Conservation (phyloP, 2,797 vertebrate genomes). For the Esox lucius region DNA sequence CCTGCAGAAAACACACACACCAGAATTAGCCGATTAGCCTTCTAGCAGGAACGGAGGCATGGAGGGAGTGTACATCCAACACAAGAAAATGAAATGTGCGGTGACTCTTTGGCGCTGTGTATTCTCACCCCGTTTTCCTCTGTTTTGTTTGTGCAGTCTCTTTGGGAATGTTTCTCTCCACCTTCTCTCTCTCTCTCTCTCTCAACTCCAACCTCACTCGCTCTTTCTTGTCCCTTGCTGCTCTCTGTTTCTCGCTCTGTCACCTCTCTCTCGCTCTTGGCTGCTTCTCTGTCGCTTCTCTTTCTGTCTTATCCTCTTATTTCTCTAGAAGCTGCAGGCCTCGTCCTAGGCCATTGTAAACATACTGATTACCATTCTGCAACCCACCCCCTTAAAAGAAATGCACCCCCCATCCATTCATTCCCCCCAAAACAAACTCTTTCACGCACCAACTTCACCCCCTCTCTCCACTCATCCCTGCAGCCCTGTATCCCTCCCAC, state of each 20-base stretch:
- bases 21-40: conserved; percentile 24
- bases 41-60: not conserved
- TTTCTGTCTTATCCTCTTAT: conserved; percentile 25
- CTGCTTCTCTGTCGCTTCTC: conserved; percentile 21
- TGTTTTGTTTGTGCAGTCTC: not conserved
- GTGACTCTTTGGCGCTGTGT: conserved; percentile 26
- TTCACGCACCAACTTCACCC: conserved; percentile 32
- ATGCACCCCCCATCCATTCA: conserved; percentile 53
- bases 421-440: conserved; percentile 62
- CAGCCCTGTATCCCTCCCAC: conserved; percentile 34
- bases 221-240: conserved; percentile 4
- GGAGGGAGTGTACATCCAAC: not conserved
- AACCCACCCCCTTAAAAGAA: conserved; percentile 41
- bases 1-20: conserved; percentile 1
- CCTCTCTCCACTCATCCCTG: conserved; percentile 48
- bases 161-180: not conserved
- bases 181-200: not conserved
- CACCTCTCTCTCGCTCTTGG: not conserved
- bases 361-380: conserved; percentile 61
- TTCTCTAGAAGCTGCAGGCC: conserved; percentile 51
- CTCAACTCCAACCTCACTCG: not conserved
- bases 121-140: conserved; percentile 12
- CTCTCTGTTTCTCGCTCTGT: not conserved
- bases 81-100: not conserved
- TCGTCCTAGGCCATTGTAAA: conserved; percentile 69